Conservation (phyloP, 2,113 vertebrate genomes). For the Drymodes brunneopygia region DNA sequence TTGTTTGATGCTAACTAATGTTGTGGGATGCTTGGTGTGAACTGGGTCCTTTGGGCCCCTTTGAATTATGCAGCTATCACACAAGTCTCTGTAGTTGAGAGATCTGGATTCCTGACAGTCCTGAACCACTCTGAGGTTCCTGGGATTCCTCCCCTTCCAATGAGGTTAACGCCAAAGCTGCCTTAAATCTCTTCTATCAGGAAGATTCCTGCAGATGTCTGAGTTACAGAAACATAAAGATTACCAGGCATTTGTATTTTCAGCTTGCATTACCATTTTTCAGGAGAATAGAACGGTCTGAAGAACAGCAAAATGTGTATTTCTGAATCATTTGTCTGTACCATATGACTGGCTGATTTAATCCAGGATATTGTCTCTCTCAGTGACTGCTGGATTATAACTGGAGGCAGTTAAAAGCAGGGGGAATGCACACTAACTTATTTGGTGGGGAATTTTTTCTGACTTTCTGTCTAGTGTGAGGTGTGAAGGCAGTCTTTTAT, state of each 20-base stretch:
- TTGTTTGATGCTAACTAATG: not conserved
- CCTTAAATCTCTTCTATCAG: not conserved
- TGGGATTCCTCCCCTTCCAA: not conserved
- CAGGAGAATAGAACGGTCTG: not conserved
- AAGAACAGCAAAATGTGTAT: not conserved
- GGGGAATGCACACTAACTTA: not conserved
- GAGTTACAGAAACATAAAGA: not conserved
- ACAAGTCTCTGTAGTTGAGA: fast-evolving
- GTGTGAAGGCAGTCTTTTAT: not conserved
- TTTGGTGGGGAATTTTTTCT: not conserved
- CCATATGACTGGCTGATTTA: not conserved
- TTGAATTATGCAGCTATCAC: not conserved
- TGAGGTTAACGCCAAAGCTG: not conserved
- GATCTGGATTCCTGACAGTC: not conserved
- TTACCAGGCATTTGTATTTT: not conserved
- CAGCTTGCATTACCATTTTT: not conserved
- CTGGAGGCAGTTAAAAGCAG: not conserved
- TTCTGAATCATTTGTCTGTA: not conserved
- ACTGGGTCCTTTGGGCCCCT: not conserved
- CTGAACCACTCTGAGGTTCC: not conserved
- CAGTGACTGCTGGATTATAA: not conserved
- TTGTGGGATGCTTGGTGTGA: not conserved
- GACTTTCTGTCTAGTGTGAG: not conserved
- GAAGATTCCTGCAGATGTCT: not conserved
- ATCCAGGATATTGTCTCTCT: not conserved